phyloP scores from a whole-genome alignment of 92 coral and sea anemone genomes.

The Muricea muricata region DNA sequence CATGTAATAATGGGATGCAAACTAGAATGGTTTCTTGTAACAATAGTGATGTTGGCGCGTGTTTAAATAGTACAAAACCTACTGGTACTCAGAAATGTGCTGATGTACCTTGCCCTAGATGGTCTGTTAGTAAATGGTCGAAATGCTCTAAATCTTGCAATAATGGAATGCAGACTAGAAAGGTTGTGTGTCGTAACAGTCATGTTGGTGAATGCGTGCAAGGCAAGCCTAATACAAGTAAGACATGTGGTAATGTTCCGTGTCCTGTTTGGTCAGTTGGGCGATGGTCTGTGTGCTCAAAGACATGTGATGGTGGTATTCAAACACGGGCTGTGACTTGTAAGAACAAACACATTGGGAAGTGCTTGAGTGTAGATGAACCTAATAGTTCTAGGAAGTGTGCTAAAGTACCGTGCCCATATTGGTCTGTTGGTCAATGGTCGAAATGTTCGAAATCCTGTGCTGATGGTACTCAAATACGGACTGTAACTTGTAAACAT shows the following conservation, averaged over 20 bases:
- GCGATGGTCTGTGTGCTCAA: slow-evolving; percentile 36
- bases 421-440: slow-evolving; percentile 37
- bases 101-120: slow-evolving; percentile 9
- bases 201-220: slow-evolving; percentile 24
- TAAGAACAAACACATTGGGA: slow-evolving; percentile 16
- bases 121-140: slow-evolving; percentile 18
- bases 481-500: slow-evolving; percentile 39
- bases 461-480: slow-evolving; percentile 53
- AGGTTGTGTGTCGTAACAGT: slow-evolving; percentile 16
- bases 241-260: slow-evolving; percentile 2
- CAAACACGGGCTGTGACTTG: slow-evolving; percentile 58
- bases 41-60: slow-evolving; percentile 26
- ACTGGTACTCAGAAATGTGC: not conserved
- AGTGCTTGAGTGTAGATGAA: not conserved
- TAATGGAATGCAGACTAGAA: slow-evolving; percentile 28
- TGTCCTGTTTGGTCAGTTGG: slow-evolving; percentile 24
- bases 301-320: slow-evolving; percentile 48
- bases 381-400: slow-evolving; percentile 1
- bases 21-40: slow-evolving; percentile 19
- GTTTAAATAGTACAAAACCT: slow-evolving; percentile 20
- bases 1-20: slow-evolving; percentile 24
- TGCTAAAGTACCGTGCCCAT: slow-evolving; percentile 8
- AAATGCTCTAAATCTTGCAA: slow-evolving; percentile 30
- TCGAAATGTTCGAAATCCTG: slow-evolving; percentile 45
- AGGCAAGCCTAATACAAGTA: not conserved